phyloP scores from a whole-genome alignment of 2,888 invertebrate genomes.

The Dilophus febrilis region DNA sequence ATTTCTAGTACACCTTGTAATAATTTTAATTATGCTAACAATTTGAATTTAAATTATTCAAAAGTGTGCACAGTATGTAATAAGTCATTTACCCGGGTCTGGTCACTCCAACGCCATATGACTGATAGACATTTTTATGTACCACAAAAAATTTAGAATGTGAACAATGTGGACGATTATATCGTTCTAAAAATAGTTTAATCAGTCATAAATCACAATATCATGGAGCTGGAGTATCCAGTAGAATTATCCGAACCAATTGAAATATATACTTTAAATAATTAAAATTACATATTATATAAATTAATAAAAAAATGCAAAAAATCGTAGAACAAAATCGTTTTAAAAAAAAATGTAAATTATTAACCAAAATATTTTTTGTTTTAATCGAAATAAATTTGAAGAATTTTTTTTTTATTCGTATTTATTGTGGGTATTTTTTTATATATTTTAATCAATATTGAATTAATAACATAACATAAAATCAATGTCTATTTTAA shows the following conservation, averaged over 20 bases:
- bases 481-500: too few relatives aligned
- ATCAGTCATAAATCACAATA: slow-evolving; percentile 34
- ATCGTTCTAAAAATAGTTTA: slow-evolving; percentile 32
- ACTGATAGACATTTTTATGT: slow-evolving; percentile 33
- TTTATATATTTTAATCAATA: too few relatives aligned
- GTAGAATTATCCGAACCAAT: too few relatives aligned
- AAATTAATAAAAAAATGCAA: not conserved
- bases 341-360: too few relatives aligned
- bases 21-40: slow-evolving; percentile 1
- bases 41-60: slow-evolving; percentile 18
- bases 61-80: slow-evolving; percentile 27
- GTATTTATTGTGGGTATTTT: too few relatives aligned
- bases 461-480: too few relatives aligned
- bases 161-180: slow-evolving; percentile 31
- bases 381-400: too few relatives aligned
- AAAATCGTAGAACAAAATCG: too few relatives aligned
- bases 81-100: slow-evolving; percentile 32
- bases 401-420: too few relatives aligned
- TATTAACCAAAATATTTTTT: too few relatives aligned
- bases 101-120: slow-evolving; percentile 34
- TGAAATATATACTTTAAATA: too few relatives aligned
- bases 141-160: slow-evolving; percentile 31
- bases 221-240: slow-evolving; percentile 18
- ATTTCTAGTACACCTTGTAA: not conserved
- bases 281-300: not conserved